Base-by-base conservation (phyloP, 2,113 vertebrate species). In the Ascaphus truei region DNA sequence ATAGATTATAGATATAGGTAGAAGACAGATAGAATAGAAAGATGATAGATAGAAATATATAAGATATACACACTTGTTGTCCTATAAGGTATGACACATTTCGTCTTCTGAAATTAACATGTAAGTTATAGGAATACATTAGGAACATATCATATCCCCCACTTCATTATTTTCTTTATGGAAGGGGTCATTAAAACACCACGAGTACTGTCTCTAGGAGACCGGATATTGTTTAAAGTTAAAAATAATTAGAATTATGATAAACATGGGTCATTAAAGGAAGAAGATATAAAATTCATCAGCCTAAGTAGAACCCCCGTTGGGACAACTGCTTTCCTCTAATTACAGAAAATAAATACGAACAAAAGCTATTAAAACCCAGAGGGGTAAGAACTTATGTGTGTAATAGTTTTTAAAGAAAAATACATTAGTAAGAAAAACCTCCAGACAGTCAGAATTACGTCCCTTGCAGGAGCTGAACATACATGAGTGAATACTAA, bases 211-310 rank as follows among this genome's bases (percentile, higher is more conserved):
- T 78, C 74, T 74, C 79, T 77, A 83, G 71, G 76, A 85, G 84
- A 86, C 67, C 23, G 55, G 84, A 84, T 81, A 79, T 86, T 86
- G 80, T 73, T 90, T 89, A 89, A 89, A 86, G 84, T 82, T 83
- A 74, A 72, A 68, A 89, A 88, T 87, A 86, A 91, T 90, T 89
- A 88, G 59, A 87, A 88, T 79, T 89, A 90, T 88, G 86, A 91
- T 86, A 86, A 91, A 90, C 84, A 88, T 15, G 79, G 84, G 72
- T 80, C 86, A 87, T 91, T 89, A 90, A 89, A 89, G 85, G 83
- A 51, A 73, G 74, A 80, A 80, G 83, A 81, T 84, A 89, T 85
- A 79, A 87, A 90, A 91, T 91, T 89, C 86, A 87, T 91, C 88
- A 88, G 79, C 77, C 73, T 87, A 87, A 91, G 84, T 87, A 85